Evolutionary conservation across 2,888 invertebrate species (phyloP).

Genomic region (Drosophila acutilabella): DNA sequence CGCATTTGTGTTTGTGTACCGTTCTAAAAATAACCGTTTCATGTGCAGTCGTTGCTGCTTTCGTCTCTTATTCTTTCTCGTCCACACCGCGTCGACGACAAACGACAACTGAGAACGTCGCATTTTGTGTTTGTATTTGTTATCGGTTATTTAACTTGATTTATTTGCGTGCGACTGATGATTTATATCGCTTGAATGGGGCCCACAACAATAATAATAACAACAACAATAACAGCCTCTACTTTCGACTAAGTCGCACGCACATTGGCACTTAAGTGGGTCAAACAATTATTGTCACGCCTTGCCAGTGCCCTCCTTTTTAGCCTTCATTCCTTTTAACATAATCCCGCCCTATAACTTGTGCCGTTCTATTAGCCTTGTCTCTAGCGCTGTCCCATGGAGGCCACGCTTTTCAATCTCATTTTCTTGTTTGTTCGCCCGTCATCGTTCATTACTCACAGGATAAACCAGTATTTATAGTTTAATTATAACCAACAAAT

Average conservation of each 20-base stretch:
- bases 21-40: constrained; percentile 75
- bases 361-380: constrained; percentile 20
- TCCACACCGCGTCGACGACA: constrained; percentile 6
- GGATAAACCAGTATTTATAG: constrained; percentile 2
- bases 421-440: constrained; percentile 8
- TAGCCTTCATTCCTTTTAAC: background rate
- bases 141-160: constrained; percentile 79
- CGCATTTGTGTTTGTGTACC: constrained; percentile 48
- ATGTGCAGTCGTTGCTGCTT: constrained; percentile 57
- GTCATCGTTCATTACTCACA: constrained; percentile 13
- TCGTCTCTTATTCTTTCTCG: constrained; percentile 18
- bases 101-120: constrained; percentile 18
- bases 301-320: constrained; percentile 11
- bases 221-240: constrained; percentile 27
- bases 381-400: constrained; percentile 5
- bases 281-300: constrained; percentile 73
- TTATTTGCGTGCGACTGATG: constrained; percentile 78
- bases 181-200: constrained; percentile 68
- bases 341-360: constrained; percentile 16
- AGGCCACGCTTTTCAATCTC: constrained; percentile 18
- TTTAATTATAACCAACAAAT: constrained; percentile 1
- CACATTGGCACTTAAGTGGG: constrained; percentile 74
- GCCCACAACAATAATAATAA: constrained; percentile 41
- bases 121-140: constrained; percentile 64
- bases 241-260: constrained; percentile 58